A percentile compares a stretch with the other conserved stretches of the same genome.
Conservation (phyloP, 2,888 invertebrate genomes). For the Helleia helle region DNA sequence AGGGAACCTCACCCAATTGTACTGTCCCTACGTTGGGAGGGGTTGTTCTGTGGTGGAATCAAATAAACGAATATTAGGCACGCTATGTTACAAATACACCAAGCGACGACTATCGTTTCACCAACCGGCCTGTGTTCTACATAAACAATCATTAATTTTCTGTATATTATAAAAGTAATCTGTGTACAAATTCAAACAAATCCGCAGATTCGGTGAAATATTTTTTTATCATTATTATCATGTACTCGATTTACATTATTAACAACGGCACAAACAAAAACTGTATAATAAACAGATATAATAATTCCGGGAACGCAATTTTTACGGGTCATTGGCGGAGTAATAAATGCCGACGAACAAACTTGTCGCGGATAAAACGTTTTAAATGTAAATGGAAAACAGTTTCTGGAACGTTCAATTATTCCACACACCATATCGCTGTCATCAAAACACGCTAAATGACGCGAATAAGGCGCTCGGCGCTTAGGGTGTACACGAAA, state of each 20-base stretch:
- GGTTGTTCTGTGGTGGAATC: too few species aligned
- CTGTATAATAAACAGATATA: constrained; percentile 15
- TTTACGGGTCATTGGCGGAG: constrained; percentile 20
- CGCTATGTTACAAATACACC: too few species aligned
- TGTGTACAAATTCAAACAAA: neutral
- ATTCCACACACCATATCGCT: neutral
- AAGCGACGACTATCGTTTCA: too few species aligned
- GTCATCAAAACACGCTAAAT: constrained; percentile 1
- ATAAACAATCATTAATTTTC: too few species aligned
- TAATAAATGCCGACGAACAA: constrained; percentile 37
- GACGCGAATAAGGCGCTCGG: neutral
- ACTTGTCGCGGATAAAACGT: constrained; percentile 48
- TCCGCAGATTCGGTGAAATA: neutral
- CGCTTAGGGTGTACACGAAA: neutral
- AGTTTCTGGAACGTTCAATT: constrained; percentile 11
- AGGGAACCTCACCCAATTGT: too few species aligned
- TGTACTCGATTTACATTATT: constrained; percentile 5
- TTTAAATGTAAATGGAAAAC: constrained; percentile 55
- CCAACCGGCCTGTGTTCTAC: too few species aligned
- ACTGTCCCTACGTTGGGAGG: too few species aligned
- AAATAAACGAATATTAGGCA: too few species aligned
- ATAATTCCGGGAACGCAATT: constrained; percentile 18
- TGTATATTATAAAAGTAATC: too few species aligned
- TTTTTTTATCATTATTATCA: neutral
- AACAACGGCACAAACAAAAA: constrained; percentile 11